phyloP scores from a whole-genome alignment of 2,113 vertebrate species.

The Bos indicus region DNA sequence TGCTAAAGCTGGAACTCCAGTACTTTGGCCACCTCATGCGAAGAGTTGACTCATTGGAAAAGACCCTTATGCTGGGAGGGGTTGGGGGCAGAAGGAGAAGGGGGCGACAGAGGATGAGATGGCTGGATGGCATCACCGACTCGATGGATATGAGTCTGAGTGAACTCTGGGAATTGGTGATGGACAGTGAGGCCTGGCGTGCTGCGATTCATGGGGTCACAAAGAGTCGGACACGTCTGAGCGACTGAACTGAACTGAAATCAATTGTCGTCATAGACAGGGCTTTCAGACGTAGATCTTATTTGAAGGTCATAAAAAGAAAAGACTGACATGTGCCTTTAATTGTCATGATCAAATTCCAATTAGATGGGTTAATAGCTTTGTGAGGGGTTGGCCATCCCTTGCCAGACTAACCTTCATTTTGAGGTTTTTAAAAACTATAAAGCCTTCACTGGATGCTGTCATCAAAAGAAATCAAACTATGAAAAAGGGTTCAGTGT shows the following conservation, averaged over 20 bases:
- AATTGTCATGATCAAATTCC: not conserved
- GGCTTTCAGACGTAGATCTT: not conserved
- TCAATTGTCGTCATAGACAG: not conserved
- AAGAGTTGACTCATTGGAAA: no score
- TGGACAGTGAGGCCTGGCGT: no score
- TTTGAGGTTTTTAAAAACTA: not conserved
- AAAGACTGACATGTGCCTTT: not conserved
- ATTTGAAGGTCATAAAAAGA: not conserved
- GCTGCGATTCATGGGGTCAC: no score
- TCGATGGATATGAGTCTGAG: no score
- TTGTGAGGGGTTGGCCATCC: not conserved
- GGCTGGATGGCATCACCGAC: no score
- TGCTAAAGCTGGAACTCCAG: no score
- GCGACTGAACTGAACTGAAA: not conserved
- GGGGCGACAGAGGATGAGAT: no score
- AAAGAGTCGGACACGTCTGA: no score
- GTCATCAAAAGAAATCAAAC: not conserved
- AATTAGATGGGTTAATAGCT: not conserved
- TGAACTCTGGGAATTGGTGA: no score
- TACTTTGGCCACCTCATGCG: no score
- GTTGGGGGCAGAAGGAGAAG: no score
- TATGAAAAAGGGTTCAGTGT: not conserved
- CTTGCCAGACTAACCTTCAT: not conserved
- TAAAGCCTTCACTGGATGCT: not conserved
- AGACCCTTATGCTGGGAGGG: no score